Conservation (phyloP, 1,140 invertebrate species). For the Brachionus angularis region DNA sequence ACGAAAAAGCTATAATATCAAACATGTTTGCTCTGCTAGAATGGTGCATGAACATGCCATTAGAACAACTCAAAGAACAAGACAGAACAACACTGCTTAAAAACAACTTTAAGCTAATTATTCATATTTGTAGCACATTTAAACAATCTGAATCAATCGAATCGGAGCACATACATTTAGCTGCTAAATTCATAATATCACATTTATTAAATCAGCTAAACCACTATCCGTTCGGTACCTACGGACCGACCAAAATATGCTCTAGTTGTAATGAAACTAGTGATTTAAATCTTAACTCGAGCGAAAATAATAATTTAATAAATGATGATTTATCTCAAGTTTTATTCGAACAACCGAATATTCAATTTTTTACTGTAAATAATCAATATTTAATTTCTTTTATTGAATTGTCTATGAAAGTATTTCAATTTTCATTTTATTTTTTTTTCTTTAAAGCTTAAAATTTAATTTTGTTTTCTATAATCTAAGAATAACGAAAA, state of each 20-base stretch:
- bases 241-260: constrained; percentile 74
- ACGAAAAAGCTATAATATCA: constrained; percentile 67
- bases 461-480: no score
- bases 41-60: constrained; percentile 77
- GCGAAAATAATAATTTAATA: constrained; percentile 68
- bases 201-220: constrained; percentile 80
- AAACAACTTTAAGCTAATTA: constrained; percentile 58
- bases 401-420: constrained; percentile 77
- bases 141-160: constrained; percentile 1
- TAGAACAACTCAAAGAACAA: constrained; percentile 56
- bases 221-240: constrained; percentile 78
- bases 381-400: constrained; percentile 75
- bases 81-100: constrained; percentile 53
- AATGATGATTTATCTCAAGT: constrained; percentile 57
- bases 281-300: constrained; percentile 70
- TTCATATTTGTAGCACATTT: constrained; percentile 31
- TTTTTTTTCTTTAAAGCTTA: no score
- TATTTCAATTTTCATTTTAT: no score
- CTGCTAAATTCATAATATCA: constrained; percentile 60
- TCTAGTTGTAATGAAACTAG: constrained; percentile 85
- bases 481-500: no score
- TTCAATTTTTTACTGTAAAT: constrained; percentile 80
- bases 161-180: constrained; percentile 35
- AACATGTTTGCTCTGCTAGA: constrained; percentile 83
- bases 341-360: constrained; percentile 77